Evolutionary conservation across 64 coral and sea anemone species (phyloP).

Genomic region (Exaiptasia diaphana): DNA sequence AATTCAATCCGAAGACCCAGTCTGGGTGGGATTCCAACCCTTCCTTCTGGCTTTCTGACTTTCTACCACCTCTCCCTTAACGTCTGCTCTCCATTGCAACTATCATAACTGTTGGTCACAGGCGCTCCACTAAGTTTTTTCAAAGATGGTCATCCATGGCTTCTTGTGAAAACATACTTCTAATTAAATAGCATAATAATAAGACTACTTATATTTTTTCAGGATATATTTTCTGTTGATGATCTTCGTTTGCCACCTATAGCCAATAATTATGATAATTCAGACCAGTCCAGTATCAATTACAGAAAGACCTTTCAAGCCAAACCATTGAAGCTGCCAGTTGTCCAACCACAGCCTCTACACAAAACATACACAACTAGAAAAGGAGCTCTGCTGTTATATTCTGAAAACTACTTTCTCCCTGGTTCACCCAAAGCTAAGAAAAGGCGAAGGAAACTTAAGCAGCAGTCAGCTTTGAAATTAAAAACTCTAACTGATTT

Average conservation of each 20-base stretch:
- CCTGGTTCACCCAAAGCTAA: constrained; percentile 83
- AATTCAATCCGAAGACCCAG: no score
- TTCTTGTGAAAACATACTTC: no score
- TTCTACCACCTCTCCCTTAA: no score
- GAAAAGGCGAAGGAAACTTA: constrained; percentile 62
- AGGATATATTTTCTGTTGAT: constrained; percentile 72
- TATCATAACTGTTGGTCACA: no score
- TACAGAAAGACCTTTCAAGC: constrained; percentile 1
- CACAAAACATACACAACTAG: constrained; percentile 93
- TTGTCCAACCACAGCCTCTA: constrained; percentile 48
- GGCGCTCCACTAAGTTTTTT: no score
- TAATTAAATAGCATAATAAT: no score
- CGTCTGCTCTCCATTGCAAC: no score
- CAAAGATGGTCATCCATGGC: no score
- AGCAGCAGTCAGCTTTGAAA: constrained; percentile 40
- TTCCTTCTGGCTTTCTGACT: no score
- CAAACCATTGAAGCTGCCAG: constrained; percentile 59
- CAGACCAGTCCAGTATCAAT: not conserved
- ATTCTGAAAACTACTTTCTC: constrained; percentile 85
- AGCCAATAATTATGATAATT: not conserved
- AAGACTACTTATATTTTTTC: not conserved
- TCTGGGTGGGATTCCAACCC: no score
- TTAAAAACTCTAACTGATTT: constrained; percentile 79
- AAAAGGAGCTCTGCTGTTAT: constrained; percentile 86
- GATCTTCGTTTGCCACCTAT: constrained; percentile 68